These are phyloP conservation scores for Columba guinea DNA, from an alignment of 2,797 vertebrate genomes.

Conservation along the genomic window DNA sequence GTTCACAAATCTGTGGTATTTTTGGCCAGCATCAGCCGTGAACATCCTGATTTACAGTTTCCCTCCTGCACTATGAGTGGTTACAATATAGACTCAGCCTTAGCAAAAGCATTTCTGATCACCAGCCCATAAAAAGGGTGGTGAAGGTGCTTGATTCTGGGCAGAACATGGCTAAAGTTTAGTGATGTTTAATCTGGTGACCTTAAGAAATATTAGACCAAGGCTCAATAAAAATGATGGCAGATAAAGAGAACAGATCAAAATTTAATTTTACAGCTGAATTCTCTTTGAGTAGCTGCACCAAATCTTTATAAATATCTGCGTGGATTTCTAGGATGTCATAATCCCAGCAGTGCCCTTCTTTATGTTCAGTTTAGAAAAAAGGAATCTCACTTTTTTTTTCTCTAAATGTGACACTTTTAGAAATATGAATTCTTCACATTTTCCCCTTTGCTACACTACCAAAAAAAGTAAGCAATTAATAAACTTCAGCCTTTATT, in stretches of 20 bases:
- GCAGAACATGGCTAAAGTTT: neutral
- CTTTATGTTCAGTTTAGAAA: neutral
- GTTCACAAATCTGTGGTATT: accelerated
- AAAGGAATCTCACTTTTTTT: neutral
- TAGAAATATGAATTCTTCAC: neutral
- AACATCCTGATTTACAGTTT: neutral
- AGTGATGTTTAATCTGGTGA: neutral
- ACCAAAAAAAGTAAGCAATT: neutral
- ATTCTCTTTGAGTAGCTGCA: neutral
- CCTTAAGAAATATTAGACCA: neutral
- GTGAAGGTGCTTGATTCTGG: neutral
- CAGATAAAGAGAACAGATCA: neutral
- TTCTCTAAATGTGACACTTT: neutral
- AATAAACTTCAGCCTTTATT: neutral
- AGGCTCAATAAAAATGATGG: neutral
- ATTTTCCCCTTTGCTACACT: neutral
- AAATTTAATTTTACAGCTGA: neutral
- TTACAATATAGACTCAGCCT: neutral
- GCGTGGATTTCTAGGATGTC: neutral
- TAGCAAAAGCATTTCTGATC: neutral
- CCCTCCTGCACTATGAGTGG: neutral
- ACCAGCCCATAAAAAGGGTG: neutral
- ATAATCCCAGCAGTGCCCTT: neutral
- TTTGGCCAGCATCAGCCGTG: neutral
- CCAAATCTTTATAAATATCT: neutral